These are phyloP conservation scores for Anguilla obscura DNA, from an alignment of 2,797 vertebrate genomes.

Conservation along the genomic window DNA sequence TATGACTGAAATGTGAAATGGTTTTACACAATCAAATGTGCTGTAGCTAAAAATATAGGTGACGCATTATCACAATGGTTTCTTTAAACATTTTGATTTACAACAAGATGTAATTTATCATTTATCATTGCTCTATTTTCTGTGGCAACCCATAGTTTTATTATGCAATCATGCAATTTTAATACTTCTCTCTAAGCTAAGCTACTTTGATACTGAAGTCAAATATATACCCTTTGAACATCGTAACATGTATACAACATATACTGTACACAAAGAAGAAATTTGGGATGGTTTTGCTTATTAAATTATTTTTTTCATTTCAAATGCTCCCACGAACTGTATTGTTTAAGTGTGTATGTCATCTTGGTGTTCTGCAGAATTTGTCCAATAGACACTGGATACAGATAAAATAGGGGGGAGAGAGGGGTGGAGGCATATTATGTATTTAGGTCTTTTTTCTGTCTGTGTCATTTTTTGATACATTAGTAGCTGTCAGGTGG, in stretches of 20 bases:
- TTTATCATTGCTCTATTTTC: no score
- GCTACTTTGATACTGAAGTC: no score
- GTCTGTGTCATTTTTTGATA: neutral
- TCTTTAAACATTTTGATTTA: no score
- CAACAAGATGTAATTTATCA: no score
- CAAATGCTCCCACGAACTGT: neutral
- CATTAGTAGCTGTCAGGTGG: neutral
- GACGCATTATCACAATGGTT: no score
- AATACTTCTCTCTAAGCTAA: no score
- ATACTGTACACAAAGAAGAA: neutral
- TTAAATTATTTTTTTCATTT: neutral
- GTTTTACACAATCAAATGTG: neutral
- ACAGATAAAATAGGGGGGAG: neutral
- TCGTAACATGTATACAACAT: neutral
- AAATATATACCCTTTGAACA: no score
- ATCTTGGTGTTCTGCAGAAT: neutral
- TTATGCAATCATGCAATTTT: no score
- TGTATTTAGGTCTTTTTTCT: neutral
- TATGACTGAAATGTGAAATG: neutral
- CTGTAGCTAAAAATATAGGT: neutral
- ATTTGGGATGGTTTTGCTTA: neutral
- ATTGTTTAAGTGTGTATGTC: neutral
- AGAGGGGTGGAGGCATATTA: neutral
- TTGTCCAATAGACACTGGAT: neutral
- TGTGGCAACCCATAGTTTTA: no score